Evolutionary conservation across 2,797 vertebrate species (phyloP).

Genomic region (Glossophaga mutica): DNA sequence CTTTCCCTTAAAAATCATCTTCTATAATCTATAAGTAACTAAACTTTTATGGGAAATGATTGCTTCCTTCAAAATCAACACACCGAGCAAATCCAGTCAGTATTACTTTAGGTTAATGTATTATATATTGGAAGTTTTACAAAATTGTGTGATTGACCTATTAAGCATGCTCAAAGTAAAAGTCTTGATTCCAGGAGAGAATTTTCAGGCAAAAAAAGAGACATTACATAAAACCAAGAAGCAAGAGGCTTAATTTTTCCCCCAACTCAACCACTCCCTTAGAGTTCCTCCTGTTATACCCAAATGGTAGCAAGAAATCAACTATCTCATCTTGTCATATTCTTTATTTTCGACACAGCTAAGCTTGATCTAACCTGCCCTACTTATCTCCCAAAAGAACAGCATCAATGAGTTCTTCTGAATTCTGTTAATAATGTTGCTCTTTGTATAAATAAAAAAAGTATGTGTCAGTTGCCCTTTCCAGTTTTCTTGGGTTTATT

Average conservation of each 20-base stretch:
- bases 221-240: background rate
- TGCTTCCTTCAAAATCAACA: background rate
- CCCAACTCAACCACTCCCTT: background rate
- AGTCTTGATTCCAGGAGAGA: conserved; percentile 23
- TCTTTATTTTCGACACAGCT: background rate
- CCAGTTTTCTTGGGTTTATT: background rate
- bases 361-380: background rate
- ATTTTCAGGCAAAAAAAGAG: background rate
- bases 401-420: background rate
- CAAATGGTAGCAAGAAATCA: background rate
- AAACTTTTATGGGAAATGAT: background rate
- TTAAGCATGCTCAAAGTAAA: background rate
- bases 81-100: background rate
- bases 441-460: conserved; percentile 1
- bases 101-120: conserved; percentile 23
- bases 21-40: background rate
- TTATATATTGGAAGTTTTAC: background rate
- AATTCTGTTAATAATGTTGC: background rate
- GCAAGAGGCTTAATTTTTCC: background rate
- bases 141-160: background rate
- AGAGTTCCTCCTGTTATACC: background rate
- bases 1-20: conserved; percentile 21
- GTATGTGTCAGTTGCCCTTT: background rate
- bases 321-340: background rate
- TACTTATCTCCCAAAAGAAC: background rate